These are phyloP conservation scores for Ctenosaura bakeri DNA, from an alignment of 2,797 vertebrate species.

Conservation along the genomic window DNA sequence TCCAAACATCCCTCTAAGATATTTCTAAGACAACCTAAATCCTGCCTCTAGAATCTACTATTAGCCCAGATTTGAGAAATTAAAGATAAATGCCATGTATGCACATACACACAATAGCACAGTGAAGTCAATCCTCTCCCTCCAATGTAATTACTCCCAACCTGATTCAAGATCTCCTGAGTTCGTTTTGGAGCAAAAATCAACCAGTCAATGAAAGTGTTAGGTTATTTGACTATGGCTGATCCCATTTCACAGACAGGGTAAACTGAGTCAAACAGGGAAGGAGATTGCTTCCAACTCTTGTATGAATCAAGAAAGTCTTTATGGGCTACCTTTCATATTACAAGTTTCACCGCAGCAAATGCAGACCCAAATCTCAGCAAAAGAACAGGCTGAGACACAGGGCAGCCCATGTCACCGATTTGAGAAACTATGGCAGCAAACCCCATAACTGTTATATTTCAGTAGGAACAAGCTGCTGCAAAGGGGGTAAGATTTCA, in stretches of 20 bases:
- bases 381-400: background rate
- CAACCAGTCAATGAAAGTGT: background rate
- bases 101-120: background rate
- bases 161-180: background rate
- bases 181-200: background rate
- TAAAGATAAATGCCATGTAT: background rate
- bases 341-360: background rate
- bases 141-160: background rate
- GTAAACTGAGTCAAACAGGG: background rate
- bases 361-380: background rate
- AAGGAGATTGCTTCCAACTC: background rate
- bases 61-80: background rate
- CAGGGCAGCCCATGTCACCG: background rate
- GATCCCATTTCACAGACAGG: background rate
- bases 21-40: background rate
- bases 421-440: background rate
- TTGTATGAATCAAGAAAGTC: background rate
- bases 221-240: background rate
- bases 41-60: background rate
- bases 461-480: background rate
- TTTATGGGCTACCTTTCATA: background rate
- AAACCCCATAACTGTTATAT: background rate
- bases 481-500: background rate
- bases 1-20: background rate
- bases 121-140: background rate